phyloP scores from a whole-genome alignment of 1,140 invertebrate genomes.

The Forficula auricularia region DNA sequence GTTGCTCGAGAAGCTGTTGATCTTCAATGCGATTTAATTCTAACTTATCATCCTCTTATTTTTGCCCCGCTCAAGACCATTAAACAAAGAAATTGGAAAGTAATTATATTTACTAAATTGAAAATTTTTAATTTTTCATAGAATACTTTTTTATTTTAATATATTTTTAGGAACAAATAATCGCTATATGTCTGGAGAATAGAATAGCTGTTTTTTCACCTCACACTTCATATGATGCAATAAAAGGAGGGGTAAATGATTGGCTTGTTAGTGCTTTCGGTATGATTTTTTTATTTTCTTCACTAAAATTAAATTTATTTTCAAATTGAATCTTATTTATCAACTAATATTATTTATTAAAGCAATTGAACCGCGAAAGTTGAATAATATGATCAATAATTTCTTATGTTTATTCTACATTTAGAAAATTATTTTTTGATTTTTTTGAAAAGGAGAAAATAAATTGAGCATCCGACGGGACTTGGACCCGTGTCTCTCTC shows the following conservation, averaged over 20 bases:
- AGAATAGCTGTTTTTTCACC: conserved; percentile 83
- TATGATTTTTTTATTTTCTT: conserved; percentile 20
- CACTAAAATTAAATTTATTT: neutral
- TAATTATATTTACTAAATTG: conserved; percentile 22
- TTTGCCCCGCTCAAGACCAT: conserved; percentile 70
- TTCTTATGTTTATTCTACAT: no score
- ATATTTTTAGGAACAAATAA: conserved; percentile 47
- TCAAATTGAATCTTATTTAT: no score
- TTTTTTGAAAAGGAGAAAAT: no score
- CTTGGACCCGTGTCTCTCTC: no score
- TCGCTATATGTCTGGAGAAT: conserved; percentile 66
- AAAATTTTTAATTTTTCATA: conserved; percentile 3
- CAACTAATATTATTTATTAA: no score
- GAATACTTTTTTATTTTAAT: conserved; percentile 4
- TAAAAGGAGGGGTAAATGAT: conserved; percentile 74
- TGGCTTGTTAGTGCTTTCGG: conserved; percentile 69
- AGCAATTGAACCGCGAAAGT: no score
- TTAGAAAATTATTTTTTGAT: no score
- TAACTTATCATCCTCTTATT: conserved; percentile 92
- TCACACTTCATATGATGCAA: conserved; percentile 76
- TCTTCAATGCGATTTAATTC: conserved; percentile 54
- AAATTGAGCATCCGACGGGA: no score
- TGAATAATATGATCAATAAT: no score
- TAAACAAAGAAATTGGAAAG: conserved; percentile 50
- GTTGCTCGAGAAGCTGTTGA: conserved; percentile 71